Base-by-base conservation (phyloP, 2,797 vertebrate genomes). In the Emydoidea blandingii region DNA sequence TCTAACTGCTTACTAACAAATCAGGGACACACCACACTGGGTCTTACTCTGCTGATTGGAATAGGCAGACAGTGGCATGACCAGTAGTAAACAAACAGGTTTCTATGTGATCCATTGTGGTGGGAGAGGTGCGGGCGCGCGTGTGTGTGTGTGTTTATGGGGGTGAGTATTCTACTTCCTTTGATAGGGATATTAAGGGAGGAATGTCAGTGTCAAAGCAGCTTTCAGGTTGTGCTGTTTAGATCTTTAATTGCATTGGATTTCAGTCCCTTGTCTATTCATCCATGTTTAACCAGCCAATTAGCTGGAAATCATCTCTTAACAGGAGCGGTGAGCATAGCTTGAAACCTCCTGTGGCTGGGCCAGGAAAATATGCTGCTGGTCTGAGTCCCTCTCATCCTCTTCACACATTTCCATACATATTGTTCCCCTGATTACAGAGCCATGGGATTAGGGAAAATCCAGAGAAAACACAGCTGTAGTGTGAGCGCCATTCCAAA, bases 1-100 rank as follows among this genome's bases (percentile, higher is more conserved):
- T 91, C 96, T 95, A 89, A 90, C 31, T 80, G 89, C 83, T 96
- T 87, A 56, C 87, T 90, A 88, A 88, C 56, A 12, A 72, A 25
- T 78, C 0, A 0, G 81, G 29, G 59, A 82, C 41, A 57, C 83
- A 2, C 81, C 41, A 93, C 89, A 41, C 85, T 0, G 0, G 0
- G 2, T 1, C 0, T 15, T 78, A 29, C 54, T 54, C 59, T 83
- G 91, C 86, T 76, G 91, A 47, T 2, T 0, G 76, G 72, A 47
- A 3, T 49, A 19, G 25, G 79, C n/a, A 34, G 4, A 78, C 0
- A 0, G 44, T 8, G 54, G 84, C 84, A 34, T 52, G 53, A 53
- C 27, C 72, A 14, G 1, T 19, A 1, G 37, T 47, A 15, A 49
- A 29, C 21, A 72, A 41, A 12, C 27, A 29, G 74, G 27, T 47